Evolutionary conservation across 2,797 vertebrate genomes (phyloP).

Genomic region (Acrocephalus scirpaceus): DNA sequence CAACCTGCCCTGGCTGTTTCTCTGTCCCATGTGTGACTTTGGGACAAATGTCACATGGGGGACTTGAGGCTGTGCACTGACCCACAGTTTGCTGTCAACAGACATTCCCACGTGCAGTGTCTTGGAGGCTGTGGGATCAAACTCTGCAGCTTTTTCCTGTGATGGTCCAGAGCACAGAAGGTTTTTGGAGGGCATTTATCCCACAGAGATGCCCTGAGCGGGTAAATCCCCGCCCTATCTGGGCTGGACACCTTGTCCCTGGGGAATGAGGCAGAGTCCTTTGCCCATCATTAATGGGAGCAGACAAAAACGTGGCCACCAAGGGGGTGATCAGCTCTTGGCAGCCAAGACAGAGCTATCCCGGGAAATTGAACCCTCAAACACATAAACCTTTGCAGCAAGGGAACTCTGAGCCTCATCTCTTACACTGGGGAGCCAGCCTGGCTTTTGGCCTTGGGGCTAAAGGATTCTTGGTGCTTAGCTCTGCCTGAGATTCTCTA

Average conservation of each 20-base stretch:
- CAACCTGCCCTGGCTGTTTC: not conserved
- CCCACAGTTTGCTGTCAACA: rapidly evolving
- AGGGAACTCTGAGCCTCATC: not conserved
- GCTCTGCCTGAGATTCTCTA: not conserved
- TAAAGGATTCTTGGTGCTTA: not conserved
- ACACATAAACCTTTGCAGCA: not conserved
- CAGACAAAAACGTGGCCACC: not conserved
- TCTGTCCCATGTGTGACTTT: rapidly evolving
- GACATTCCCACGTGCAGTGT: not conserved
- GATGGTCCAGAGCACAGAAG: not conserved
- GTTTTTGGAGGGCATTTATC: not conserved
- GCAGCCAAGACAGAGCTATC: not conserved
- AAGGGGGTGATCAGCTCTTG: not conserved
- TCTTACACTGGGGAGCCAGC: not conserved
- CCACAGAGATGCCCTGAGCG: not conserved
- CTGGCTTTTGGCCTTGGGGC: not conserved
- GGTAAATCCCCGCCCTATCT: not conserved
- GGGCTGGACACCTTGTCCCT: not conserved
- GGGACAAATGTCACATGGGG: not conserved
- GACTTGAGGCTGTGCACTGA: not conserved
- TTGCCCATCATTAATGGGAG: not conserved
- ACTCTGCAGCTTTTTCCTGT: not conserved
- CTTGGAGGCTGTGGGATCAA: rapidly evolving
- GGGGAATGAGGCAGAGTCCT: not conserved
- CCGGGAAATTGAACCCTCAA: not conserved